Evolutionary conservation across 64 coral and sea anemone species (phyloP).

Genomic region (Montipora efflorescens): DNA sequence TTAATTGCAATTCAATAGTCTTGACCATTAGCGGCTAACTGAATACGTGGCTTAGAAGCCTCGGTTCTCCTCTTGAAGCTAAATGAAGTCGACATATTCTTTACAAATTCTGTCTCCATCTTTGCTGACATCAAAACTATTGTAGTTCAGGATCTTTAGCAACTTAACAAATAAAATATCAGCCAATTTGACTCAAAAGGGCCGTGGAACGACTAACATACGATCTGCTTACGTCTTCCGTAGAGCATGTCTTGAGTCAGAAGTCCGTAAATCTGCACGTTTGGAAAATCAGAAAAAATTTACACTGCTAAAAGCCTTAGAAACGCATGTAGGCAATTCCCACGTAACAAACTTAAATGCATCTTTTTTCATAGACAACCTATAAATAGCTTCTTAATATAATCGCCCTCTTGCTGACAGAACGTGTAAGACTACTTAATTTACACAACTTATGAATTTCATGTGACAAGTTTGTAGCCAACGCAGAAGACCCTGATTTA

Average conservation of each 20-base stretch:
- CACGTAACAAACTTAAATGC: background rate
- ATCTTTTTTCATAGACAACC: conserved; percentile 4
- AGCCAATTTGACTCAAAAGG: too few relatives aligned
- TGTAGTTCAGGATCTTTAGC: background rate
- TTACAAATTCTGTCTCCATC: background rate
- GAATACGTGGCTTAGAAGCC: conserved; percentile 1
- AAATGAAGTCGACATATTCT: background rate
- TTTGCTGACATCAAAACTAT: background rate
- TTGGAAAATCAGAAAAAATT: background rate
- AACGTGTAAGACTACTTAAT: background rate
- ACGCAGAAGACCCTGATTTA: background rate
- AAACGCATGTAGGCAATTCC: background rate
- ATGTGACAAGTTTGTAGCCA: conserved; percentile 1
- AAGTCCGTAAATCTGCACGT: too few relatives aligned
- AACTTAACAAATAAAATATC: background rate
- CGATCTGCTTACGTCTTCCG: too few relatives aligned
- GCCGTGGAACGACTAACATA: background rate
- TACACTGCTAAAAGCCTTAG: background rate
- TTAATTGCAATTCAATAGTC: conserved; percentile 33
- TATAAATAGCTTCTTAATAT: conserved; percentile 3
- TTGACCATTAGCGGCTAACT: background rate
- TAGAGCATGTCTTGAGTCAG: too few relatives aligned
- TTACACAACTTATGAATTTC: conserved; percentile 51
- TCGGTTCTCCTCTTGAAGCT: background rate
- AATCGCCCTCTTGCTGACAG: conserved; percentile 1